Evolutionary conservation across 2,888 invertebrate genomes (phyloP), one percentile per base, ranked within the genome.

Genomic region (Alloplasta piceator): DNA sequence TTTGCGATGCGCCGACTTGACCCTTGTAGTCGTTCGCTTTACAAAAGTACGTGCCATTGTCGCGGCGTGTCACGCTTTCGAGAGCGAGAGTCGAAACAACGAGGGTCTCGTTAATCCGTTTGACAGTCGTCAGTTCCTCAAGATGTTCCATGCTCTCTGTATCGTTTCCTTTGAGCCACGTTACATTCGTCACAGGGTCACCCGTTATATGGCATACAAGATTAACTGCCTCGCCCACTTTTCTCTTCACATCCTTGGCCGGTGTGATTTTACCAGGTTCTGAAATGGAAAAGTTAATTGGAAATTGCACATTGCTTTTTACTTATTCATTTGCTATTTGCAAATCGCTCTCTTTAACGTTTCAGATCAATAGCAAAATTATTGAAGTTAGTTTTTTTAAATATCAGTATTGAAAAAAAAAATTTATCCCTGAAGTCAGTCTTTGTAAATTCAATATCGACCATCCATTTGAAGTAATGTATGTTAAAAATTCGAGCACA

Each of bases 41-140:
- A 83, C 91, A 84, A 85, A 86, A 64, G 86, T 96, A 96, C 0
- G 95, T 95, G 6, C 97, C 97, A 90, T 97, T 96, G 88, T 97
- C 95, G 86, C 95, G 95, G 82, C 95, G 94, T 7, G 94, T 93
- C 0, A 95, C 93, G 86, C 94, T 93, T 1, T 93, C 91, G 67
- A 95, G 93, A 87, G 92, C 92, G 64, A 95, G 92, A 0, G 93
- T 94, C 61, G 95, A 94, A 87, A 94, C 93, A 4, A 95, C 92
- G 79, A 93, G 92, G 5, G 95, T 96, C 5, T 93, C 92, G 88
- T 95, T 95, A 2, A 95, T 84, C 58, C 88, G 87, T 4, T 87
- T 86, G n/a, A 92, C 87, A 61, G 85, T 88, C 1, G 92, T 91
- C 55, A 90, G 91, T 75, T 92, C 92, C 71, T 92, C 87, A 58